Evolutionary conservation across 92 coral and sea anemone species (phyloP).

Genomic region (Hydrozoanthus gracilis): DNA sequence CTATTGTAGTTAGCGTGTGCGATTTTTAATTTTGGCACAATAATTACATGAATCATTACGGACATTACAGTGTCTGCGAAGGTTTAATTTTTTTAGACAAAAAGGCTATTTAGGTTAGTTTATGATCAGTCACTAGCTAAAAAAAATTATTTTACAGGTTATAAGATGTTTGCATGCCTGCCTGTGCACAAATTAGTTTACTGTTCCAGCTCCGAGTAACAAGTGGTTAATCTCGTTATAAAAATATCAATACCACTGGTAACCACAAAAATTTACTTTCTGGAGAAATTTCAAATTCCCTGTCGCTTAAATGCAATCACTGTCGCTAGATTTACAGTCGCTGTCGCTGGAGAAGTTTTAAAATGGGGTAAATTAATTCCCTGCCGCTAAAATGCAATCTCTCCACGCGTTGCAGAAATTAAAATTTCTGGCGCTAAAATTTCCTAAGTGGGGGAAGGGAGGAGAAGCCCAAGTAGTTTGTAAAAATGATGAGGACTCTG

Average conservation of each 20-base stretch:
- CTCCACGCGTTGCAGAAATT: neutral
- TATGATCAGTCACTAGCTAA: conserved; percentile 1
- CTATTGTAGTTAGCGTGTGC: too few species aligned
- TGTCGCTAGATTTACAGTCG: too few species aligned
- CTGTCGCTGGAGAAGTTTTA: too few species aligned
- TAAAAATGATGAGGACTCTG: neutral
- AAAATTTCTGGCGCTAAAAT: neutral
- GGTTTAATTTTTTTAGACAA: neutral
- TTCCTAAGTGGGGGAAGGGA: neutral
- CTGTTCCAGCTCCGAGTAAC: neutral
- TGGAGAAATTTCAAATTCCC: too few species aligned
- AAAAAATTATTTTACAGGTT: neutral
- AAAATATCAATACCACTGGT: too few species aligned
- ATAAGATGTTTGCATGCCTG: conserved; percentile 15
- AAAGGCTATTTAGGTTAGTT: too few species aligned
- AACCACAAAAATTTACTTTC: too few species aligned
- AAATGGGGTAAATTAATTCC: neutral
- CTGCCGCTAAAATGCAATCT: neutral
- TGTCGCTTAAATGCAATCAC: too few species aligned
- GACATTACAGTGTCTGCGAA: too few species aligned
- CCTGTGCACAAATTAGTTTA: neutral
- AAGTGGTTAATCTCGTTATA: too few species aligned
- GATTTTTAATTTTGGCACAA: too few species aligned
- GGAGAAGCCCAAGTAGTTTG: too few species aligned
- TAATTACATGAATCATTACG: conserved; percentile 9